Evolutionary conservation across 35 echinoderm and acorn worm species (phyloP), one percentile per base, ranked within the genome.

Genomic region (Eucidaris tribuloides): DNA sequence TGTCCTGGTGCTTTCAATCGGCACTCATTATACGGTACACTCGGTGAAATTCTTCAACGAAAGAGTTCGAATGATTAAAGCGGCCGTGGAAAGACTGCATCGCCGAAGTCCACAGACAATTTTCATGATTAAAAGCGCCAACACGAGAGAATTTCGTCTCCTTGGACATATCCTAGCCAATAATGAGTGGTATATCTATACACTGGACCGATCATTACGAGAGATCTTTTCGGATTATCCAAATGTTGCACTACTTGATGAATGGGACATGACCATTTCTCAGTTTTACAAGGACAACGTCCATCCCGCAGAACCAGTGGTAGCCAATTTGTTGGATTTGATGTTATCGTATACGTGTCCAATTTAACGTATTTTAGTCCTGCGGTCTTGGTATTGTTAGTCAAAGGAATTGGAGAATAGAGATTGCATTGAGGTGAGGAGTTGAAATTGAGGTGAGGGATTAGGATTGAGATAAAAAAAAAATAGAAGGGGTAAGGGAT

Each of bases 141-240:
- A 58, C 38, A 80, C 77, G 30, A 6, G 77, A 58, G 44, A 33
- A 9, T 58, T 80, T 45, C 20, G 38, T 22, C 20, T 3, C 7
- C 13, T 55, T 13, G 11, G 5, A 7, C 77, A 80, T 58, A 5
- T 50, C 22, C 46, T 50, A 7, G 7, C 52, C 1, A 80, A 55
- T 80, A 80, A 80, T 29, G 77, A 80, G 44, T 80, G 77, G 68
- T 41, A 41, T 19, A 17, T 74, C 14, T 74, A 44, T 17, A 41
- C 68, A 2, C 14, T 74, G 38, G 68, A 74, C 37, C 38, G 68
- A 22, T 2, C 44, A 43, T 33, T 74, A 7, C 17, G 68, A 74
- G 41, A 44, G 37, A 43, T 25, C 2, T 74, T 74, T 41, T 17
- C 68, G 24, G 34, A 41, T 44, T 74, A 74, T 44, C 68, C 68